These are phyloP conservation scores for Bellardia bayeri DNA, from an alignment of 2,888 invertebrate species.

Conservation along the genomic window DNA sequence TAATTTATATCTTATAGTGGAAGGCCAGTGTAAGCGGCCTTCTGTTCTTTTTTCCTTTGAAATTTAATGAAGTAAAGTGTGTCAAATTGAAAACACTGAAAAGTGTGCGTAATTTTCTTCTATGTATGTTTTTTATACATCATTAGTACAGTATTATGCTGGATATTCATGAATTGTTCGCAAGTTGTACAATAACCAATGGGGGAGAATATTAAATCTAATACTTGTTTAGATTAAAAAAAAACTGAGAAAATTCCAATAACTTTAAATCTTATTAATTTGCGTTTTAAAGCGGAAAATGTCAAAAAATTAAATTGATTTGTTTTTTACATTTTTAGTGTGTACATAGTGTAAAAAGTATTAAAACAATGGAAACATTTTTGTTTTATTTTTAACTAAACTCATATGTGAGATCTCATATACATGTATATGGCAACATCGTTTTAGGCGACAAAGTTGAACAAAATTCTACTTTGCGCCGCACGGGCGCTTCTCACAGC, in stretches of 20 bases:
- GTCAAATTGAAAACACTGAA: conserved; percentile 55
- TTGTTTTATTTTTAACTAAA: no score
- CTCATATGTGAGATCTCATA: no score
- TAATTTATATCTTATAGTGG: no score
- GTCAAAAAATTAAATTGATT: no score
- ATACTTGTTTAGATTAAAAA: conserved; percentile 28
- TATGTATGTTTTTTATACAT: conserved; percentile 10
- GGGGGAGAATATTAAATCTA: conserved; percentile 29
- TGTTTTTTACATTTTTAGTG: no score
- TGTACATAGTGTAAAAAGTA: no score
- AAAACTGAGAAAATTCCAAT: neutral
- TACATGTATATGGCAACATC: no score
- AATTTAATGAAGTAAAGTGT: conserved; percentile 65
- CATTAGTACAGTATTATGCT: conserved; percentile 62
- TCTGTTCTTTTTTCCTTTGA: neutral
- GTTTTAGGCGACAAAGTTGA: no score
- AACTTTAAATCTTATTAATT: conserved; percentile 52
- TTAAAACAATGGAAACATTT: no score
- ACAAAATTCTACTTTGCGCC: no score
- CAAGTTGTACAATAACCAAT: neutral
- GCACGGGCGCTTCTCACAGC: no score
- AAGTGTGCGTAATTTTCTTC: conserved; percentile 21
- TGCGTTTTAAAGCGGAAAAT: neutral
- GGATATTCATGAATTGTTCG: neutral
- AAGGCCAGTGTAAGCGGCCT: no score